phyloP scores from a whole-genome alignment of 1,140 invertebrate species.

The Melanaphis sacchari region DNA sequence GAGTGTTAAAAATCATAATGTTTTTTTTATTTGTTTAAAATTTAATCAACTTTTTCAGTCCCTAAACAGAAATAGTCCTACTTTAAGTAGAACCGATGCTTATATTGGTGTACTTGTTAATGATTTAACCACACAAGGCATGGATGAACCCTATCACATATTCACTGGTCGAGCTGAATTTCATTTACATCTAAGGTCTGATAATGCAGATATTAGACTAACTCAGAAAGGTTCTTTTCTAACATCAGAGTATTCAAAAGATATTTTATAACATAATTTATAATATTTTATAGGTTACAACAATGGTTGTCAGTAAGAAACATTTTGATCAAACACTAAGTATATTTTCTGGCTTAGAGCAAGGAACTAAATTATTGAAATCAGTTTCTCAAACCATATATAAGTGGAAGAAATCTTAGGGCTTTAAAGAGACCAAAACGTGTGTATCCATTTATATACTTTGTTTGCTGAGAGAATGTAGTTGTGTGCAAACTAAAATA shows the following conservation, averaged over 20 bases:
- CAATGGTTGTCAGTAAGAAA: constrained; percentile 73
- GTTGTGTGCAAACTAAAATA: neutral
- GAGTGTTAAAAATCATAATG: neutral
- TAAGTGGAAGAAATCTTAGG: constrained; percentile 69
- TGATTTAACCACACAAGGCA: constrained; percentile 85
- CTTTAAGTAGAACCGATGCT: constrained; percentile 79
- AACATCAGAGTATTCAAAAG: constrained; percentile 1
- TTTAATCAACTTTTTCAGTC: constrained; percentile 63
- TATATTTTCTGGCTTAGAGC: constrained; percentile 64
- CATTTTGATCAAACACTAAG: constrained; percentile 67
- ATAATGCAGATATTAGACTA: constrained; percentile 89
- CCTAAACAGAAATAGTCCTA: constrained; percentile 69
- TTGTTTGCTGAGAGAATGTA: neutral
- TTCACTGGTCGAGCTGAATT: constrained; percentile 93
- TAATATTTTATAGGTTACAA: constrained; percentile 67
- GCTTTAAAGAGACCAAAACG: constrained; percentile 64
- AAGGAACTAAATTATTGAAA: constrained; percentile 69
- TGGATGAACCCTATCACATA: constrained; percentile 93
- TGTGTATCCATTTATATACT: constrained; percentile 59
- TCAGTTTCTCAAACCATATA: constrained; percentile 64
- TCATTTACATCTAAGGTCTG: constrained; percentile 80
- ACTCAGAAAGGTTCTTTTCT: constrained; percentile 72
- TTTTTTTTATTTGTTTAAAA: neutral
- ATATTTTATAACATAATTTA: neutral
- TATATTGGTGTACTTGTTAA: constrained; percentile 94